phyloP scores from a whole-genome alignment of 2,888 invertebrate species.

The Cosmia trapezina region DNA sequence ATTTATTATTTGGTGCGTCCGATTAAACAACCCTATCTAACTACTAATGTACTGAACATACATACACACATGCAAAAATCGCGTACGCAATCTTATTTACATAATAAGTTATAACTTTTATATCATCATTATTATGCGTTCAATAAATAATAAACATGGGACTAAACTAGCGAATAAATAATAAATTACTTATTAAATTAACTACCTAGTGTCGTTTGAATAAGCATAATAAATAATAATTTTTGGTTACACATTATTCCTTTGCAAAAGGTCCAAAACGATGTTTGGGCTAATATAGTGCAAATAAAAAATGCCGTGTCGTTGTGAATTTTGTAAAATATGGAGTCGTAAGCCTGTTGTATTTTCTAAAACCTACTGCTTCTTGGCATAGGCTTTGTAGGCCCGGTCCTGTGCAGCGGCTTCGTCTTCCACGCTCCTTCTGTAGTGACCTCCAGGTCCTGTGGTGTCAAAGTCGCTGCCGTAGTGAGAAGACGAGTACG shows the following conservation, averaged over 20 bases:
- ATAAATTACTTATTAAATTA: slow-evolving; percentile 46
- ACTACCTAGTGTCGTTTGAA: slow-evolving; percentile 61
- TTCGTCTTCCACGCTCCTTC: slow-evolving; percentile 90
- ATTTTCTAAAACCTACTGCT: slow-evolving; percentile 74
- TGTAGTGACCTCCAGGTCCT: slow-evolving; percentile 91
- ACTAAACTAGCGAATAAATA: slow-evolving; percentile 54
- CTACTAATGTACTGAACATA: slow-evolving; percentile 67
- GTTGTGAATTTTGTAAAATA: slow-evolving; percentile 79
- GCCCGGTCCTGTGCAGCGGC: slow-evolving; percentile 92
- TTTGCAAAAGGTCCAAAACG: slow-evolving; percentile 73
- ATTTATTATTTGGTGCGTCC: slow-evolving; percentile 79
- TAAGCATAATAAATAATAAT: slow-evolving; percentile 56
- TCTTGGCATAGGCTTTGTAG: slow-evolving; percentile 89
- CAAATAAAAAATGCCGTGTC: slow-evolving; percentile 74
- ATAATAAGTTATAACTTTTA: slow-evolving; percentile 65
- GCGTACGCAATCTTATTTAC: slow-evolving; percentile 69
- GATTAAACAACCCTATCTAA: slow-evolving; percentile 71
- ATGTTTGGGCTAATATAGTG: slow-evolving; percentile 62
- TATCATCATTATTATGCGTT: slow-evolving; percentile 54
- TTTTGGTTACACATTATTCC: slow-evolving; percentile 58
- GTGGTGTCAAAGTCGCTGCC: slow-evolving; percentile 91
- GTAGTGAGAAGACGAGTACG: slow-evolving; percentile 93
- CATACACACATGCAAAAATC: slow-evolving; percentile 60
- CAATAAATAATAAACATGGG: slow-evolving; percentile 52
- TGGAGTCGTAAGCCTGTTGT: slow-evolving; percentile 82